Evolutionary conservation across 1,140 invertebrate genomes (phyloP), one percentile per base, ranked within the genome.

Genomic region (Scylla paramamosain): DNA sequence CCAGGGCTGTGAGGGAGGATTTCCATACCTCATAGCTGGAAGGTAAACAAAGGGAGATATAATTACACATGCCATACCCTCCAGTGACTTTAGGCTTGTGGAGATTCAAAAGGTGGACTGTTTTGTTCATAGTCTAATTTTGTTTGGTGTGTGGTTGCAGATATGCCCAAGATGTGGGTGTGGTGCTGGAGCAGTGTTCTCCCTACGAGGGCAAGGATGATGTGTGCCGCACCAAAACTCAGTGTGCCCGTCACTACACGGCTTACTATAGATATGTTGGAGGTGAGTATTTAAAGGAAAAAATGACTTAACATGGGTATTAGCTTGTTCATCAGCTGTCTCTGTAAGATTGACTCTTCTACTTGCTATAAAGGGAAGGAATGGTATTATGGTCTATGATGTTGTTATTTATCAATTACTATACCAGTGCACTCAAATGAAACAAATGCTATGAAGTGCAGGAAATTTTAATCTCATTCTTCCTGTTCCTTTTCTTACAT

Each of bases 161-260:
- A 91, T 95, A 95, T 48, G 94, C 94, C 25, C 93, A 96, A 52
- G 95, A 96, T 87, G 87, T 93, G 39, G 95, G 98, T 0, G 97
- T 99, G 32, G 98, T 99, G 3, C 98, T 98, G 94, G 98, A 99
- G 96, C 96, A 97, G 0, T 99, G 98, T 96, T 99, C 98, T 97
- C 98, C 98, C 0, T 99, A 99, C 97, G 97, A 93, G 87, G 95
- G 90, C 29, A 94, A 94, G 46, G 93, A 96, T 67, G 95, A 96
- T 16, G 48, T 45, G 20, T 96, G 95, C 48, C 93, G 82, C 28
- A 94, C 93, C 45, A 84, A 92, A 4, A 10, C 77, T 31, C 39
- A 20, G 29, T 96, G 95, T 88, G 45, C 31, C 52, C 88, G 92
- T 8, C 92, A 93, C 48, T 96, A 92, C 84, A 96, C 95, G 82